Base-by-base conservation (phyloP, 2,797 vertebrate genomes). In the Clarias platycephalus region DNA sequence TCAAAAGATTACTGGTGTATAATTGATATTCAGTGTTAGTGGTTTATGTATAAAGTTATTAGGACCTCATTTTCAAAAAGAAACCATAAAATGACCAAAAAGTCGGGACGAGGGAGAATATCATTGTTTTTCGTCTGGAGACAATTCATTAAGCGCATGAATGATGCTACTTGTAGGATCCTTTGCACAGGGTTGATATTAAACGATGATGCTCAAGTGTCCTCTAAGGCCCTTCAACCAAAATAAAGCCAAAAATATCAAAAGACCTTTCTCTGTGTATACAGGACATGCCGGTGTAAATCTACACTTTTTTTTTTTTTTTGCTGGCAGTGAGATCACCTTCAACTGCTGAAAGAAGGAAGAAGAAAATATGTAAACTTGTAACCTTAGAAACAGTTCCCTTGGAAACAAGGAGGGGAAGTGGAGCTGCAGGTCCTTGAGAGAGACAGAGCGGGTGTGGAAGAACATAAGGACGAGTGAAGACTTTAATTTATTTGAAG, bases 341-440 rank as follows among this genome's bases (percentile, higher is more conserved):
- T 88, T 87, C 44, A 78, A 82, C 67, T 64, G 75, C 76, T 79
- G 57, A 83, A 80, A 86, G 64, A 81, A 83, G 44, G 31, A 83
- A 77, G 55, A 83, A 77, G 55, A 79, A 87, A 86, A 89, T 75
- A 81, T 85, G 80, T 90, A 87, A 91, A 91, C 85, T 84, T 87
- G 89, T 91, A 90, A 91, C 89, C 87, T 87, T 90, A 91, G 90
- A 90, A 90, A 91, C 89, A 77, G 91, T 92, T 90, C 89, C 90
- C 91, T 83, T 91, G 90, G 91, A 89, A 92, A 92, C 90, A 88
- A 89, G 85, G 85, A 88, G 78, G 80, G 84, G 81, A 88, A 57
- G 81, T 82, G 37, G 40, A 84, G 31, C 68, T 83, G 74, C 82
- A 86, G 85, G 83, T 81, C 87, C 71, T 87, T 78, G 16, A 82